phyloP scores from a whole-genome alignment of 2,888 invertebrate genomes.

The Tanypteryx hageni region DNA sequence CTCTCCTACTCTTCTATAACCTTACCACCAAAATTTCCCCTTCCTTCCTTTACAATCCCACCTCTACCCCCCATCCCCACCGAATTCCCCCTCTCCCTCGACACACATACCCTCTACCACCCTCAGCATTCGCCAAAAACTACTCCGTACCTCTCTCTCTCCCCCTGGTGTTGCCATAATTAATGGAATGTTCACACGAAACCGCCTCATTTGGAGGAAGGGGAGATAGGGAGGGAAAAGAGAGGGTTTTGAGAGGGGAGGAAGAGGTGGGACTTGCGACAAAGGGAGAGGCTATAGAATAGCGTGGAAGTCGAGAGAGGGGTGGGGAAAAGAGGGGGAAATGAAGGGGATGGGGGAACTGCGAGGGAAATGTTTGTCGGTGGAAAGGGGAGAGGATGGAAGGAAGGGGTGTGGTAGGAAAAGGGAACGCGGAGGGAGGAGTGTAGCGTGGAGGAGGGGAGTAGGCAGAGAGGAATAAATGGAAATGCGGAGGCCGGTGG shows the following conservation, averaged over 20 bases:
- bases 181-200: conserved; percentile 66
- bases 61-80: background rate
- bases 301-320: background rate
- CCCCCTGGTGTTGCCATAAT: conserved; percentile 64
- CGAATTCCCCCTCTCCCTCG: background rate
- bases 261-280: background rate
- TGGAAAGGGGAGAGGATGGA: background rate
- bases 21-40: background rate
- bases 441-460: background rate
- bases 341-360: conserved; percentile 15
- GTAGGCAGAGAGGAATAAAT: background rate
- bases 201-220: conserved; percentile 64
- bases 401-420: background rate
- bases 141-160: conserved; percentile 32
- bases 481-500: too few relatives aligned
- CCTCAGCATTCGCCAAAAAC: conserved; percentile 12
- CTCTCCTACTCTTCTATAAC: background rate
- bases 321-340: conserved; percentile 20
- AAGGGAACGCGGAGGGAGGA: background rate
- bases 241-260: background rate
- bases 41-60: background rate
- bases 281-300: background rate
- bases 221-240: background rate
- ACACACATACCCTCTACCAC: background rate
- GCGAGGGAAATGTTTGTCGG: background rate